A percentile compares a stretch with the other conserved stretches of the same genome.
These are phyloP conservation scores for Amphiduros pacificus DNA, from an alignment of 2,888 invertebrate species.

Conservation along the genomic window DNA sequence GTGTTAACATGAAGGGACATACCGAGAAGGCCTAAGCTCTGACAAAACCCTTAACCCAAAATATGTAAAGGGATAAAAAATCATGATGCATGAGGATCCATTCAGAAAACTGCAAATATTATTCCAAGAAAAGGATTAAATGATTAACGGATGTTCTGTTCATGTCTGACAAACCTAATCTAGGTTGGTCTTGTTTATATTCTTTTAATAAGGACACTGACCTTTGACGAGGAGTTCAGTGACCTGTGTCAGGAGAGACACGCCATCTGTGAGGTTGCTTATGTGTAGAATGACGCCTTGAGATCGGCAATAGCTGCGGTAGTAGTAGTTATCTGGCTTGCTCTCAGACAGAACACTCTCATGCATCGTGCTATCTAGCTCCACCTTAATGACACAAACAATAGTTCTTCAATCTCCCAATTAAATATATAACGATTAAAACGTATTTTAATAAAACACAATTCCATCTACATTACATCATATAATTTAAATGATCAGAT, in stretches of 20 bases:
- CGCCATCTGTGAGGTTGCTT: constrained; percentile 37
- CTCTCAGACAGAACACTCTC: constrained; percentile 32
- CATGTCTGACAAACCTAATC: no score
- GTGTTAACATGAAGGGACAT: no score
- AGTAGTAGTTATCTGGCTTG: constrained; percentile 33
- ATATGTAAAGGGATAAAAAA: no score
- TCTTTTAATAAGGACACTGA: no score
- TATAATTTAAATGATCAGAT: not conserved
- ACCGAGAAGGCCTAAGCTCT: no score
- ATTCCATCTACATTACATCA: not conserved
- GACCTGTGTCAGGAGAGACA: constrained; percentile 35
- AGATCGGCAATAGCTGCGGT: constrained; percentile 36
- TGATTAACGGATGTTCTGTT: no score
- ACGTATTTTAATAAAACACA: not conserved
- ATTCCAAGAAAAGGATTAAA: no score
- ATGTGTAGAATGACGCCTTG: constrained; percentile 39
- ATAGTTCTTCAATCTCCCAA: no score
- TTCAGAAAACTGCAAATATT: no score
- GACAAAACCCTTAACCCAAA: no score
- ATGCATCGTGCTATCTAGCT: constrained; percentile 36
- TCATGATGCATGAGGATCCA: no score
- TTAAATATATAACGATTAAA: not conserved
- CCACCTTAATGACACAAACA: constrained; percentile 30
- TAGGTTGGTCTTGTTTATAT: no score
- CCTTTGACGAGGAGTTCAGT: constrained; percentile 32